Conservation (phyloP, 2,888 invertebrate species). For the Dicyrtomina minuta region DNA sequence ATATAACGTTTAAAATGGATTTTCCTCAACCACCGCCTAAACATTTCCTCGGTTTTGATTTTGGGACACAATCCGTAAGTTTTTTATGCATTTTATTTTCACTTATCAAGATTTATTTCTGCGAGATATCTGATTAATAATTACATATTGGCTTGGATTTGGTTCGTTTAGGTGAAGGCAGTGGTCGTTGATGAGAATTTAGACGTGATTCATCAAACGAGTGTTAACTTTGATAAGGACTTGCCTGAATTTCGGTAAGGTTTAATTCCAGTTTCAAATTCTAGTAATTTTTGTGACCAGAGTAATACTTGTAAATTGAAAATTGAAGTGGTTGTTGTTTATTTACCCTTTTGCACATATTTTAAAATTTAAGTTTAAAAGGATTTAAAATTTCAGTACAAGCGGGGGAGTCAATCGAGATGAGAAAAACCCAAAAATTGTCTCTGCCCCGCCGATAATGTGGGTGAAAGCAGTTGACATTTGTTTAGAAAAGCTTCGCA, state of each 20-base stretch:
- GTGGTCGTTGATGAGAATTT: conserved; percentile 75
- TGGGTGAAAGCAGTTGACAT: conserved; percentile 96
- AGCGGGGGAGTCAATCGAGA: conserved; percentile 35
- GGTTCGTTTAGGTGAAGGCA: conserved; percentile 79
- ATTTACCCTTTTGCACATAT: too few species aligned
- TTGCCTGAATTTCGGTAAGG: conserved; percentile 85
- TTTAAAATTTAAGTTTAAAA: too few species aligned
- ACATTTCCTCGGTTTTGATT: conserved; percentile 75
- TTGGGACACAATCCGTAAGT: conserved; percentile 82
- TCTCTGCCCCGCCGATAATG: conserved; percentile 82
- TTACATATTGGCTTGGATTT: neutral
- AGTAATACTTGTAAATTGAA: too few species aligned
- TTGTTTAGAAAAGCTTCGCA: conserved; percentile 78
- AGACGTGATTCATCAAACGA: conserved; percentile 72
- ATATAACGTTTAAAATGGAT: neutral
- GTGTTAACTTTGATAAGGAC: conserved; percentile 87
- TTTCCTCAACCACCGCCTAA: neutral
- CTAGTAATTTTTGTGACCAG: too few species aligned
- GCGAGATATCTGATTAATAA: neutral
- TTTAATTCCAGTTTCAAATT: too few species aligned
- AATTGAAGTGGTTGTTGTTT: too few species aligned
- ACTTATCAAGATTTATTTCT: conserved; percentile 1
- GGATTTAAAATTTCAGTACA: conserved; percentile 27
- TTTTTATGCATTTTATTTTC: neutral
- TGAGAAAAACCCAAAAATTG: conserved; percentile 54